phyloP scores from a whole-genome alignment of 2,113 vertebrate species.

The Rhinoderma darwinii region DNA sequence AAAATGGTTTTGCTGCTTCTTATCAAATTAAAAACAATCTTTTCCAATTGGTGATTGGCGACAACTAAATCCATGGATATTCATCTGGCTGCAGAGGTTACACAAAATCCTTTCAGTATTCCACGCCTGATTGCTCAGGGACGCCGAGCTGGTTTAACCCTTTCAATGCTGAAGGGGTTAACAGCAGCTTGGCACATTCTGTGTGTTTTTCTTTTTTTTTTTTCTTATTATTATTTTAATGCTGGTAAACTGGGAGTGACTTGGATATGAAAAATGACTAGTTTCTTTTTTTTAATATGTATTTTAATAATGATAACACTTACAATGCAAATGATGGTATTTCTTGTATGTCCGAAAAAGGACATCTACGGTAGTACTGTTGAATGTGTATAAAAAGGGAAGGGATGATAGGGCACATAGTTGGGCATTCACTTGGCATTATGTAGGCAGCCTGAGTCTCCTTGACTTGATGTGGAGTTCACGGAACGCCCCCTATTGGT shows the following conservation, averaged over 20 bases:
- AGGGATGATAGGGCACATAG: background rate
- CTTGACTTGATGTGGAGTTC: background rate
- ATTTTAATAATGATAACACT: slow-evolving; percentile 30
- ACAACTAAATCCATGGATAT: slow-evolving; percentile 38
- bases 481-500: slow-evolving; percentile 45
- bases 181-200: slow-evolving; percentile 18
- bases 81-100: slow-evolving; percentile 40
- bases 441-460: background rate
- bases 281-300: slow-evolving; percentile 6
- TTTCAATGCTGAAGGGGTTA: slow-evolving; percentile 47
- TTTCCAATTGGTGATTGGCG: slow-evolving; percentile 35
- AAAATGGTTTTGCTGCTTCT: slow-evolving; percentile 19
- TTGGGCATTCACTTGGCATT: slow-evolving; percentile 36
- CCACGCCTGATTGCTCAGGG: slow-evolving; percentile 54
- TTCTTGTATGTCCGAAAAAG: background rate
- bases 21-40: slow-evolving; percentile 24
- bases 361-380: background rate
- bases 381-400: background rate
- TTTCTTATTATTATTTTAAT: slow-evolving; percentile 32
- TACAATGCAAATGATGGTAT: slow-evolving; percentile 31
- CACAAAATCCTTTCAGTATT: slow-evolving; percentile 53
- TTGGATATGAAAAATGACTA: slow-evolving; percentile 11
- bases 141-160: slow-evolving; percentile 34
- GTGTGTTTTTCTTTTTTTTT: slow-evolving; percentile 17
- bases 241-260: background rate